Conservation (phyloP, 2,113 vertebrate genomes). For the Melozone crissalis region DNA sequence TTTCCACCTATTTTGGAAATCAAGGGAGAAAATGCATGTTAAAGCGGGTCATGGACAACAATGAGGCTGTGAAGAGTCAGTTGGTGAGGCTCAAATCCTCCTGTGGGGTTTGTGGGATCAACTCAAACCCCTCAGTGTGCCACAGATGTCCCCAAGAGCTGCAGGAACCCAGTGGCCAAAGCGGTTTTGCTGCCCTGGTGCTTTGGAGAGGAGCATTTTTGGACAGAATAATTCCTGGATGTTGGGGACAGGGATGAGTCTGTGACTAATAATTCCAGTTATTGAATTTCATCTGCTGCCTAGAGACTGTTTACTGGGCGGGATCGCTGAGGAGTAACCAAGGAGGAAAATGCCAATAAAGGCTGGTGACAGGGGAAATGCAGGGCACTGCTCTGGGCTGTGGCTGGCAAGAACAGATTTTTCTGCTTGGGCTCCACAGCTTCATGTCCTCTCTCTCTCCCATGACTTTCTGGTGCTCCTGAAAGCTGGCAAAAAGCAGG, state of each 20-base stretch:
- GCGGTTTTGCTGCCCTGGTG: not conserved
- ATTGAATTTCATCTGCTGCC: slow-evolving; percentile 16
- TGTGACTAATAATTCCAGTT: not conserved
- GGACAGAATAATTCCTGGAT: slow-evolving; percentile 4
- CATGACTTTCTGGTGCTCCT: not conserved
- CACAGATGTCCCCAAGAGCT: not conserved
- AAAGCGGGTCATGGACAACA: not conserved
- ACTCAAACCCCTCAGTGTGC: not conserved
- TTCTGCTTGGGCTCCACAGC: not conserved
- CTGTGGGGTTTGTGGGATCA: not conserved
- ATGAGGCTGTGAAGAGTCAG: not conserved
- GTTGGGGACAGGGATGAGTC: not conserved
- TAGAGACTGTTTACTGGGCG: not conserved
- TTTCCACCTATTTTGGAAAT: not conserved
- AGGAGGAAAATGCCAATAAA: not conserved
- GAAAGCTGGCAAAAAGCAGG: not conserved
- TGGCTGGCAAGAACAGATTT: not conserved
- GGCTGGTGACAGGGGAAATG: not conserved
- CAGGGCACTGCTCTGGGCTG: not conserved
- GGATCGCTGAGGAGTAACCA: not conserved
- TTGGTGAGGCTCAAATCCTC: not conserved
- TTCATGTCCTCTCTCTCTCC: not conserved
- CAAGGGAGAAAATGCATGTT: not conserved
- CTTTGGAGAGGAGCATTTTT: slow-evolving; percentile 2
- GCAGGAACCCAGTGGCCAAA: not conserved